Evolutionary conservation across 1,140 invertebrate genomes (phyloP).

Genomic region (Drosophila kikkawai): DNA sequence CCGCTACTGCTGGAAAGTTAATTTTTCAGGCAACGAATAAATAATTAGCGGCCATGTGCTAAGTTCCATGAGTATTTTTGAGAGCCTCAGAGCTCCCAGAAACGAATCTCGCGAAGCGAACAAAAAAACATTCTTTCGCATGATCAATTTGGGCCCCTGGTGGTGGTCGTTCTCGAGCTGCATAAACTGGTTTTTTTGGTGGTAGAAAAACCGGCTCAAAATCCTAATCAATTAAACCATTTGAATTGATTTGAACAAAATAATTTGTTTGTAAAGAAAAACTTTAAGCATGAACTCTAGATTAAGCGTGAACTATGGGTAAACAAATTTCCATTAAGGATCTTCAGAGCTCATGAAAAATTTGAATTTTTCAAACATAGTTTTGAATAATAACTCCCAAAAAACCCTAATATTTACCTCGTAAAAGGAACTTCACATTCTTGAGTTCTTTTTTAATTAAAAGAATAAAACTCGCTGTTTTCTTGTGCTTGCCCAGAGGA

Average conservation of each 20-base stretch:
- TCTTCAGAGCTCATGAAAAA: neutral
- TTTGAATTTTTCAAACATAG: too few species aligned
- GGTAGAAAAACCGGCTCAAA: conserved; percentile 33
- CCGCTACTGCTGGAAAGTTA: conserved; percentile 66
- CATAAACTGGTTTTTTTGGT: conserved; percentile 58
- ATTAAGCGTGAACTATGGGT: neutral
- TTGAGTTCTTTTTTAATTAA: conserved; percentile 51
- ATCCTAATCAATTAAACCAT: conserved; percentile 28
- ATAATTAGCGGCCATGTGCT: conserved; percentile 79
- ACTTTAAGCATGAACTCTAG: neutral
- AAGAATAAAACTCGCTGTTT: conserved; percentile 50
- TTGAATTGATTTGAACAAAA: conserved; percentile 27
- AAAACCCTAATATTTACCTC: neutral
- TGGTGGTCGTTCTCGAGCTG: conserved; percentile 27
- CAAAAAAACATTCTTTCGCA: conserved; percentile 75
- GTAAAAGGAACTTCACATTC: conserved; percentile 9
- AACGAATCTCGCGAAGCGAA: conserved; percentile 42
- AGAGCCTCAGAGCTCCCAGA: conserved; percentile 22
- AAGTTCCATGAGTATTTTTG: conserved; percentile 73
- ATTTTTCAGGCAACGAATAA: conserved; percentile 84
- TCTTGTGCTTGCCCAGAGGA: conserved; percentile 30
- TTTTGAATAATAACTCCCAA: neutral
- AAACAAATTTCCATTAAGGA: neutral
- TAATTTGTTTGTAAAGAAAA: conserved; percentile 18
- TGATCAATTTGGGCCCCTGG: conserved; percentile 62